Evolutionary conservation across 2,888 invertebrate genomes (phyloP).

Genomic region (Tubiluchus corallicola): DNA sequence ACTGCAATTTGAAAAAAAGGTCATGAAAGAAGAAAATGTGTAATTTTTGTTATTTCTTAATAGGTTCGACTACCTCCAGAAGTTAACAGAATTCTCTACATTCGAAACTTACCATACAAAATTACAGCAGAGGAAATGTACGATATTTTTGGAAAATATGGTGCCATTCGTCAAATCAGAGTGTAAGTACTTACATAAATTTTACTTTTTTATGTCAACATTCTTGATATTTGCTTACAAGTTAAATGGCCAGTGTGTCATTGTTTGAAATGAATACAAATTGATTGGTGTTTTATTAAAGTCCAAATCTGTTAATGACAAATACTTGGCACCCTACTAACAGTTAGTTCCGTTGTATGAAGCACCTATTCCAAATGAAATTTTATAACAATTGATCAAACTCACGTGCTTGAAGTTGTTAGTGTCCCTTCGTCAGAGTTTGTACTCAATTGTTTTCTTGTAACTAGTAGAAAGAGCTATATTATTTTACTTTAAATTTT

Average conservation of each 20-base stretch:
- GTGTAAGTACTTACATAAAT: conserved; percentile 72
- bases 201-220: neutral
- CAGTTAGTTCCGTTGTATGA: too few species aligned
- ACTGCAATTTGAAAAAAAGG: conserved; percentile 5
- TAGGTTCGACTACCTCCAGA: conserved; percentile 93
- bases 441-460: too few species aligned
- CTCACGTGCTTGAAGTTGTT: too few species aligned
- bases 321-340: too few species aligned
- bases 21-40: too few species aligned
- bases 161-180: conserved; percentile 92
- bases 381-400: too few species aligned
- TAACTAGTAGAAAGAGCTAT: neutral
- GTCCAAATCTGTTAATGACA: too few species aligned
- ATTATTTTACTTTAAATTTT: neutral
- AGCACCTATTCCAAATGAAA: too few species aligned
- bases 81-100: conserved; percentile 88
- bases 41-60: conserved; percentile 9
- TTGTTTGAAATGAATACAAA: too few species aligned
- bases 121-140: conserved; percentile 99
- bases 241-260: too few species aligned
- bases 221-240: neutral
- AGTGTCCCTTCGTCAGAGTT: too few species aligned
- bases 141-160: conserved; percentile 99
- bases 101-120: conserved; percentile 94
- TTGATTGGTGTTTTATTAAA: too few species aligned